Percentiles rank a stretch among this genome's conserved stretches.
Evolutionary conservation across 2,797 vertebrate species (phyloP).

Genomic region (Pseudochromis fuscus): DNA sequence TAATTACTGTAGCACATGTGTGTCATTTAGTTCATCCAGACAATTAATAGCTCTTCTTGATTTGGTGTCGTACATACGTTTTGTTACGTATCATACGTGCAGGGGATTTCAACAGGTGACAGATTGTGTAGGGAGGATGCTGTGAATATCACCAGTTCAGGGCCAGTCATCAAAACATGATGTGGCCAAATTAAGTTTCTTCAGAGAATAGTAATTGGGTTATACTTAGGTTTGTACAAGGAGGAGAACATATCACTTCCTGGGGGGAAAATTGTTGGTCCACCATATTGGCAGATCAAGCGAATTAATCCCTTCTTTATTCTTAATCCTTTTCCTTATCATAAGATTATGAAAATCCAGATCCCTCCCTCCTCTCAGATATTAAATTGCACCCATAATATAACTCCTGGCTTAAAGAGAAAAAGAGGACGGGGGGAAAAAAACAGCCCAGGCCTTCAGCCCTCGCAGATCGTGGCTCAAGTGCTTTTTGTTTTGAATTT

Average conservation of each 20-base stretch:
- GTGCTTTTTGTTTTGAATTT: conserved; percentile 82
- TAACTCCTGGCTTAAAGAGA: conserved; percentile 83
- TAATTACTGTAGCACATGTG: conserved; percentile 27
- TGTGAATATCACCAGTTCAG: conserved; percentile 39
- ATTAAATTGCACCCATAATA: conserved; percentile 89
- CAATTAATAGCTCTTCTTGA: conserved; percentile 7
- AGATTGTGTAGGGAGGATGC: conserved; percentile 23
- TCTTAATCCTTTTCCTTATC: conserved; percentile 88
- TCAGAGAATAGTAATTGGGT: conserved; percentile 74
- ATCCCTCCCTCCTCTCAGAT: conserved; percentile 86
- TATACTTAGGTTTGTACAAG: conserved; percentile 69
- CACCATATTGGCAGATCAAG: conserved; percentile 88
- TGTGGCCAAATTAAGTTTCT: conserved; percentile 72
- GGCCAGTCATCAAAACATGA: conserved; percentile 54
- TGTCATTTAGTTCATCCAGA: conserved; percentile 26
- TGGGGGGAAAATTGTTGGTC: conserved; percentile 83
- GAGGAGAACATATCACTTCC: conserved; percentile 82
- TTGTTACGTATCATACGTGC: neutral
- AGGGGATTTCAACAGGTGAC: conserved; percentile 34
- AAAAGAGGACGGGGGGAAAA: conserved; percentile 56
- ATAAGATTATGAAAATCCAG: conserved; percentile 88
- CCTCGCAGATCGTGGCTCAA: conserved; percentile 66
- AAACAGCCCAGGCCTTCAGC: conserved; percentile 62
- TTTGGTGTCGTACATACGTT: conserved; percentile 1
- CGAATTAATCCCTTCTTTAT: conserved; percentile 90